These are phyloP conservation scores for Phylloscopus collybita DNA, from an alignment of 2,797 vertebrate species.

Conservation along the genomic window DNA sequence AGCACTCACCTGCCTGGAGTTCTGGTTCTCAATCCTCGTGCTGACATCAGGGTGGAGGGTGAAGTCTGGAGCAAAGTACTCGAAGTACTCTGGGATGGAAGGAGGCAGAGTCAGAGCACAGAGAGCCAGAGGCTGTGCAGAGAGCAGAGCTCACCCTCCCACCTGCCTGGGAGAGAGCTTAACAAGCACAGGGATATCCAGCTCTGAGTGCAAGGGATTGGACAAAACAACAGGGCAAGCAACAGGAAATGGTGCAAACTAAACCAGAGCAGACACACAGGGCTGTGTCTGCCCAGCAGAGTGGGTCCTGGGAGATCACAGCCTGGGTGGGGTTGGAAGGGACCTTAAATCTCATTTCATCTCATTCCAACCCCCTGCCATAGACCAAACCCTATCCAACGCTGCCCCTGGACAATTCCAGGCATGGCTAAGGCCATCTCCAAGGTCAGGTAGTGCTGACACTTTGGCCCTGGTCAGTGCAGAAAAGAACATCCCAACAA, in stretches of 20 bases:
- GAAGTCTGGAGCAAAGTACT: conserved; percentile 98
- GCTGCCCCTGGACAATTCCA: background rate
- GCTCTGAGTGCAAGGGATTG: background rate
- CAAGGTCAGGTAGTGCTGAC: background rate
- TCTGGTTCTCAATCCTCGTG: conserved; percentile 98
- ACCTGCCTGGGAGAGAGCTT: background rate
- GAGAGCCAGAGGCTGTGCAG: background rate
- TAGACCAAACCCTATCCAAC: background rate
- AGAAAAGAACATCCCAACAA: background rate
- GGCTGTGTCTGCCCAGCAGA: background rate
- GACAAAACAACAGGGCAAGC: fast-evolving
- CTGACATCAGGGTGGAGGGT: conserved; percentile 98
- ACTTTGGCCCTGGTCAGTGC: background rate
- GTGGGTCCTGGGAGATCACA: background rate
- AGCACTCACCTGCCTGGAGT: conserved; percentile 90
- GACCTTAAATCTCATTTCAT: background rate
- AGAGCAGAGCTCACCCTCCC: background rate
- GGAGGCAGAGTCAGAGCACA: background rate
- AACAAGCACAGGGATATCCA: background rate
- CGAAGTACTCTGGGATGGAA: conserved; percentile 89
- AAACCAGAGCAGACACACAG: fast-evolving
- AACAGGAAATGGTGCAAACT: background rate
- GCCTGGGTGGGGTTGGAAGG: background rate
- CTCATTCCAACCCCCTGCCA: background rate
- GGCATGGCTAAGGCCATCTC: background rate